Evolutionary conservation across 2,113 vertebrate species (phyloP).

Genomic region (Cranoglanis bouderius): DNA sequence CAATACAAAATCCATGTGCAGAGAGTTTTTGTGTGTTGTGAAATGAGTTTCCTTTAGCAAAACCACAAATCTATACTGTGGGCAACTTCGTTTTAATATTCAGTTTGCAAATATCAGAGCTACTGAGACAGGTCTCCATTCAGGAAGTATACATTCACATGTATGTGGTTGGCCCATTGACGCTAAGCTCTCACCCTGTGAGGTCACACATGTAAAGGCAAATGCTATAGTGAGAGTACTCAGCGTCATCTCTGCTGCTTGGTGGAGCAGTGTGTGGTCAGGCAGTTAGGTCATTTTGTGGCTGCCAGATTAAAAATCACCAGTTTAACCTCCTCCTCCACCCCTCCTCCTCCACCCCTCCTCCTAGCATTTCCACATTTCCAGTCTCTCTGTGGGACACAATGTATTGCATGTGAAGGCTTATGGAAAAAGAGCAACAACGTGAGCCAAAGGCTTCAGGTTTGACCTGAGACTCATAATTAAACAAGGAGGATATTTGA

Average conservation of each 20-base stretch:
- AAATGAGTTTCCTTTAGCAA: not conserved
- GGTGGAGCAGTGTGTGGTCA: conserved; percentile 64
- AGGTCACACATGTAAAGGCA: conserved; percentile 65
- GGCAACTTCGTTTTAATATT: not conserved
- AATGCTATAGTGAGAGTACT: conserved; percentile 63
- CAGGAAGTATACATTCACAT: conserved; percentile 42
- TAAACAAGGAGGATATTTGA: conserved; percentile 69
- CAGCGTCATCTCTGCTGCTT: conserved; percentile 60
- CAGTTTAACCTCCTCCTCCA: conserved; percentile 32
- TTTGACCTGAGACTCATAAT: conserved; percentile 68
- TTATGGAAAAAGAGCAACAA: conserved; percentile 61
- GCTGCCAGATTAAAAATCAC: conserved; percentile 53
- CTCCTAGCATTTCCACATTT: conserved; percentile 49
- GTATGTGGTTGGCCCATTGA: conserved; percentile 46
- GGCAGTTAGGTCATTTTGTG: conserved; percentile 69
- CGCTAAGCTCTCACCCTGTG: conserved; percentile 63
- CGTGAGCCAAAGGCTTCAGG: conserved; percentile 51
- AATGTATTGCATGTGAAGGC: conserved; percentile 55
- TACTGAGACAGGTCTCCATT: not conserved
- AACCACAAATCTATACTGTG: not conserved
- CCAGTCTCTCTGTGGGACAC: conserved; percentile 63
- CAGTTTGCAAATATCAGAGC: not conserved
- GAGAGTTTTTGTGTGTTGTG: not conserved
- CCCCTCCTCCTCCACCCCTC: conserved; percentile 26
- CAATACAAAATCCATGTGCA: not conserved